phyloP scores from a whole-genome alignment of 2,797 vertebrate genomes.

The Nothura maculosa region DNA sequence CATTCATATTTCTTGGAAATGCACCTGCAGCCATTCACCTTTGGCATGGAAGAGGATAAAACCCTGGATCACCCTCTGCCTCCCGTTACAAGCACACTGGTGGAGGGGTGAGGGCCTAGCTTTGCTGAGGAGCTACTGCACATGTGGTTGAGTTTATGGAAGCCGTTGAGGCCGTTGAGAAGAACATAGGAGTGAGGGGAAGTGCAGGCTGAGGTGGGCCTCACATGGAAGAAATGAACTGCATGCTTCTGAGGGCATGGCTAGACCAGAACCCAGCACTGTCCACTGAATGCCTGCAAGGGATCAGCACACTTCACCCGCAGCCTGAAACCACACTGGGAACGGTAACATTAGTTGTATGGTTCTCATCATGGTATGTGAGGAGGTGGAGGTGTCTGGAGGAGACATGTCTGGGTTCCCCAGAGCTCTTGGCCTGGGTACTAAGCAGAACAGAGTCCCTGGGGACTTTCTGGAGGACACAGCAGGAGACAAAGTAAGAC shows the following conservation, averaged over 20 bases:
- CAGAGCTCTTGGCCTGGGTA: neutral
- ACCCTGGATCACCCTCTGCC: neutral
- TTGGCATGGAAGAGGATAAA: neutral
- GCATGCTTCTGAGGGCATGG: neutral
- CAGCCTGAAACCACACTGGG: neutral
- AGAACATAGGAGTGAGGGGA: neutral
- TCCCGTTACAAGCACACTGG: fast-evolving
- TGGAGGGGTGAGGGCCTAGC: neutral
- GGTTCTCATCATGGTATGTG: neutral
- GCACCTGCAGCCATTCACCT: neutral
- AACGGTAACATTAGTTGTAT: fast-evolving
- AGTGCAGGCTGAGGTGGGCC: neutral
- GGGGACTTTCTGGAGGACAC: neutral
- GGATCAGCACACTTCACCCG: fast-evolving
- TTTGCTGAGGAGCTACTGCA: fast-evolving
- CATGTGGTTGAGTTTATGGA: neutral
- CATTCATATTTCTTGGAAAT: neutral
- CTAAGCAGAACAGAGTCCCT: neutral
- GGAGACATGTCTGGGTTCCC: neutral
- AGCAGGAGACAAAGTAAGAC: too few species aligned
- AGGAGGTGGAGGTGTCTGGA: neutral
- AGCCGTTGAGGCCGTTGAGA: neutral
- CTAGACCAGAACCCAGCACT: fast-evolving
- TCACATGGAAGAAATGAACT: neutral
- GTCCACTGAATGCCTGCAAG: neutral